Conservation (phyloP, 2,888 invertebrate genomes). For the Sialis fuliginosa region DNA sequence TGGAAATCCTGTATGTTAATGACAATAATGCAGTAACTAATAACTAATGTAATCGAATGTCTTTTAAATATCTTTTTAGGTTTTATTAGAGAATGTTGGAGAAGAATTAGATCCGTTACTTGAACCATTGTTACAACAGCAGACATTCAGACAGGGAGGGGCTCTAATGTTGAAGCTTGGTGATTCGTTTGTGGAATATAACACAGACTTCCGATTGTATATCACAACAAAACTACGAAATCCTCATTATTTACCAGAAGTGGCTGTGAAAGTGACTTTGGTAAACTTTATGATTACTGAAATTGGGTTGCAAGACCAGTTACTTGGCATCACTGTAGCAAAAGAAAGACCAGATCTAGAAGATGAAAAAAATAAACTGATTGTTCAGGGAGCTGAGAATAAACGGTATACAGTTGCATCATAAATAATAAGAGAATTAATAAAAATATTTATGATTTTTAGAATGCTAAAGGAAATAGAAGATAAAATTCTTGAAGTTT, state of each 20-base stretch:
- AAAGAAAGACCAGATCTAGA: slow-evolving; percentile 83
- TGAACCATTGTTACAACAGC: slow-evolving; percentile 77
- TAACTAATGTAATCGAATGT: too few species aligned
- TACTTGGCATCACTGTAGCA: slow-evolving; percentile 79
- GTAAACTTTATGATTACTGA: slow-evolving; percentile 87
- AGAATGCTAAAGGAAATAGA: slow-evolving; percentile 74
- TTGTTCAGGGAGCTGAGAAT: slow-evolving; percentile 74
- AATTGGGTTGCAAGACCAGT: slow-evolving; percentile 75
- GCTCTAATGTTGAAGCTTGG: slow-evolving; percentile 78
- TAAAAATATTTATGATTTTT: slow-evolving; percentile 1
- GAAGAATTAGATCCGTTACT: slow-evolving; percentile 85
- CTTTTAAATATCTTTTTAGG: slow-evolving; percentile 20
- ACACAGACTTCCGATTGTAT: slow-evolving; percentile 71
- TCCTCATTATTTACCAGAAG: slow-evolving; percentile 87
- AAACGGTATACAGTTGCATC: slow-evolving; percentile 27
- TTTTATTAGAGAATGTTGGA: slow-evolving; percentile 77
- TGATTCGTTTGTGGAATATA: slow-evolving; percentile 80
- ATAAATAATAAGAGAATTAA: slow-evolving; percentile 2
- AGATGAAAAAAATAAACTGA: slow-evolving; percentile 73
- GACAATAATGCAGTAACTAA: too few species aligned
- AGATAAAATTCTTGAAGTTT: slow-evolving; percentile 69
- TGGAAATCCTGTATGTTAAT: slow-evolving; percentile 52
- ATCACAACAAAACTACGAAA: slow-evolving; percentile 86
- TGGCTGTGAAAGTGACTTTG: slow-evolving; percentile 78
- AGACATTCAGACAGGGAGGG: slow-evolving; percentile 80